Evolutionary conservation across 2,888 invertebrate species (phyloP), one percentile per base, ranked within the genome.

Genomic region (Eumerus sabulonum): DNA sequence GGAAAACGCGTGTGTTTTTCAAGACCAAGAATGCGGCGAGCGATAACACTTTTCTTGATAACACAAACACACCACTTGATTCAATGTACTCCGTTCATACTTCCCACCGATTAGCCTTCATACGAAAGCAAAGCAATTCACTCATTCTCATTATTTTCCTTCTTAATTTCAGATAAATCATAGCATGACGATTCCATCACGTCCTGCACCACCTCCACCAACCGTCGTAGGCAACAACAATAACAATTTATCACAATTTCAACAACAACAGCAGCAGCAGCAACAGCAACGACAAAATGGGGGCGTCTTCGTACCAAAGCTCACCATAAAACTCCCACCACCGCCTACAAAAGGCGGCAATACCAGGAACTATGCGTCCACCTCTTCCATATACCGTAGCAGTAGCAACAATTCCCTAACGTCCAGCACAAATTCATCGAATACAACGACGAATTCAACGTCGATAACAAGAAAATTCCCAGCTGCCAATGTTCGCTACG

Each of bases 181-280:
- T 63, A 70, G 76, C 38, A 89, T 89, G 89, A 89, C 89, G 76
- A 87, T 89, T 83, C 89, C 89, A 76, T 86, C 89, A 50, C 84
- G 89, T 68, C 88, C 89, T 76, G 89, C 89, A 42, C 89, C 89
- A 16, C 87, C 88, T 18, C 89, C 89, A 67, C 89, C 89, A 38
- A 84, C 83, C 64, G 85, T 70, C 77, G 86, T 86, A 27, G 86
- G 85, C 13, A 87, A 86, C 27, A 87, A 87, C 1, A 87, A 88
- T 82, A 87, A 86, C 13, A 86, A 85, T 82, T 77, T 88, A 76
- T 87, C 88, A 60, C 87, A 86, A 70, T 82, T 86, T 76, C 88
- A 87, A 36, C 73, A 83, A 40, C 86, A 86, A 70, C 81, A 86
- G 66, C 83, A 84, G 81, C 79, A 86, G 66, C 83, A 83, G 79